Conservation (phyloP, 2,797 vertebrate species). For the Clangula hyemalis region DNA sequence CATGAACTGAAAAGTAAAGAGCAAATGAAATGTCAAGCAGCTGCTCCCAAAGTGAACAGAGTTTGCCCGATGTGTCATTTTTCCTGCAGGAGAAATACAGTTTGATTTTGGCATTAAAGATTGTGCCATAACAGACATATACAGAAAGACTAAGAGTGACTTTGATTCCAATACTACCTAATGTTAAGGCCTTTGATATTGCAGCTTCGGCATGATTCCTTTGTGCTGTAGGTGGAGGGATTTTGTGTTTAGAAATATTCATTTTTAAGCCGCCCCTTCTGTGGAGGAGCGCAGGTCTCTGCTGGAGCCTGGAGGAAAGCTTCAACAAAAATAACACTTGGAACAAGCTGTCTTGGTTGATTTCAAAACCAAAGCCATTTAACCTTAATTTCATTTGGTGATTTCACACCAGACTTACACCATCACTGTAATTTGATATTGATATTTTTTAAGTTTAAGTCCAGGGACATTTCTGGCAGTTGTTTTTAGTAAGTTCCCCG, state of each 20-base stretch:
- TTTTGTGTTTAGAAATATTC: neutral
- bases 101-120: neutral
- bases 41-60: neutral
- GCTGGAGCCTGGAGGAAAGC: neutral
- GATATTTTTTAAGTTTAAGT: constrained; percentile 1
- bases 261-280: neutral
- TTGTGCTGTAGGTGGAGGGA: neutral
- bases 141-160: neutral
- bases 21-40: neutral
- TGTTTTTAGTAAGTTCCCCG: neutral
- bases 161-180: neutral
- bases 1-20: neutral
- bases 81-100: neutral
- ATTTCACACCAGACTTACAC: neutral
- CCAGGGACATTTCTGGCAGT: neutral
- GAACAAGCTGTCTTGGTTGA: neutral
- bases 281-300: neutral
- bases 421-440: neutral
- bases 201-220: neutral
- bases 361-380: neutral
- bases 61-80: neutral
- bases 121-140: neutral
- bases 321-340: neutral
- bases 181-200: neutral
- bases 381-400: neutral